Percentiles rank a stretch among this genome's conserved stretches.
Evolutionary conservation across 1,140 invertebrate species (phyloP).

Genomic region (Dinoponera quadriceps): DNA sequence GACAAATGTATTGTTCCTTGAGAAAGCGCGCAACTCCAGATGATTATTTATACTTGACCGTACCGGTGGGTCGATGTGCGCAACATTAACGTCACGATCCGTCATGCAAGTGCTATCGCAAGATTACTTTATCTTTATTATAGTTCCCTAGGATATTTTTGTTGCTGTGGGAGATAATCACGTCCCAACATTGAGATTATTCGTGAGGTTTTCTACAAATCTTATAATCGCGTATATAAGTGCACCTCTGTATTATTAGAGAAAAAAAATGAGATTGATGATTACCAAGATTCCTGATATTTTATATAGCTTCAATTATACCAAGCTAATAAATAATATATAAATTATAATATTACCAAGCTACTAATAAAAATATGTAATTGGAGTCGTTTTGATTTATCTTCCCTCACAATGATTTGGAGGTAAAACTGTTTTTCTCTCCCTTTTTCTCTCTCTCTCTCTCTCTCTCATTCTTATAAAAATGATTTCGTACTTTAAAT

Average conservation of each 20-base stretch:
- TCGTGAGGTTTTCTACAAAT: neutral
- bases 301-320: neutral
- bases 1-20: neutral
- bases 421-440: neutral
- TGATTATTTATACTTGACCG: neutral
- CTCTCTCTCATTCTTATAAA: no score
- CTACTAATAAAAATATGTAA: neutral
- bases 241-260: neutral
- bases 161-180: neutral
- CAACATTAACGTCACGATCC: neutral
- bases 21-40: neutral
- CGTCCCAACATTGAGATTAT: neutral
- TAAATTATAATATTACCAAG: no score
- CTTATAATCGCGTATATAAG: neutral
- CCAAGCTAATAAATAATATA: neutral
- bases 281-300: neutral
- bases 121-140: conserved; percentile 4
- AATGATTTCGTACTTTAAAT: no score
- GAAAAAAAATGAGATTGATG: neutral
- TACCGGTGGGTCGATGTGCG: neutral
- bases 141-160: neutral
- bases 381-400: neutral
- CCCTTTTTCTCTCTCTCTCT: no score
- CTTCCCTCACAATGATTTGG: conserved; percentile 4
- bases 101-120: neutral